Conservation (phyloP, 2,888 invertebrate species). For the Gymnocheta viridis region DNA sequence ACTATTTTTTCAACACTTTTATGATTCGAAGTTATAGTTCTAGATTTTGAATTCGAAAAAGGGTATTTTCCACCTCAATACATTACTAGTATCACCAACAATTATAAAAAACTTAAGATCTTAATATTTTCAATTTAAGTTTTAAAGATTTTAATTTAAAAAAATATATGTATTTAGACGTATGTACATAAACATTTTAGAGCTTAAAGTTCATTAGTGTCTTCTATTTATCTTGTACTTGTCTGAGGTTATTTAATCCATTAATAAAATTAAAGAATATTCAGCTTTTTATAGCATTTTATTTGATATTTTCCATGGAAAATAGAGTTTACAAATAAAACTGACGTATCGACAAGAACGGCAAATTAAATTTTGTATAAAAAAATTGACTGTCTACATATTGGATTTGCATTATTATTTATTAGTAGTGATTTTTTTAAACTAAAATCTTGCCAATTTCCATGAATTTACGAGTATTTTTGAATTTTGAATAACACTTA, state of each 20-base stretch:
- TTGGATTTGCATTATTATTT: not conserved
- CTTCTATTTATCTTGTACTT: constrained; percentile 16
- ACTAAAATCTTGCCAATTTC: constrained; percentile 33
- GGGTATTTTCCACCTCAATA: too few species aligned
- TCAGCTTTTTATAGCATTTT: constrained; percentile 14
- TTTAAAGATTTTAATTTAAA: not conserved
- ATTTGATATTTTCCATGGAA: constrained; percentile 25
- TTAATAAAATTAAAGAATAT: constrained; percentile 47
- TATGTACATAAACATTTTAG: not conserved
- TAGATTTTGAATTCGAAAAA: too few species aligned
- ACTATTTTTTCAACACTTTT: too few species aligned
- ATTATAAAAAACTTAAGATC: not conserved
- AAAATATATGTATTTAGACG: not conserved
- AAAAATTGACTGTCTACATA: not conserved
- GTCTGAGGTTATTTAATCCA: constrained; percentile 34
- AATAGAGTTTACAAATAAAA: constrained; percentile 5
- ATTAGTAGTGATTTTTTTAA: constrained; percentile 1
- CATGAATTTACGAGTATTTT: not conserved
- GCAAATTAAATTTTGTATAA: not conserved
- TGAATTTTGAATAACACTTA: not conserved
- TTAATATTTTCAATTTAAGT: not conserved
- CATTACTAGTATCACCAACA: not conserved
- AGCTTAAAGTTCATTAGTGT: constrained; percentile 10
- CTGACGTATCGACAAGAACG: not conserved
- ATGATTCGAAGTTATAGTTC: too few species aligned